phyloP scores from a whole-genome alignment of 2,797 vertebrate species.

The Rhinatrema bivittatum region DNA sequence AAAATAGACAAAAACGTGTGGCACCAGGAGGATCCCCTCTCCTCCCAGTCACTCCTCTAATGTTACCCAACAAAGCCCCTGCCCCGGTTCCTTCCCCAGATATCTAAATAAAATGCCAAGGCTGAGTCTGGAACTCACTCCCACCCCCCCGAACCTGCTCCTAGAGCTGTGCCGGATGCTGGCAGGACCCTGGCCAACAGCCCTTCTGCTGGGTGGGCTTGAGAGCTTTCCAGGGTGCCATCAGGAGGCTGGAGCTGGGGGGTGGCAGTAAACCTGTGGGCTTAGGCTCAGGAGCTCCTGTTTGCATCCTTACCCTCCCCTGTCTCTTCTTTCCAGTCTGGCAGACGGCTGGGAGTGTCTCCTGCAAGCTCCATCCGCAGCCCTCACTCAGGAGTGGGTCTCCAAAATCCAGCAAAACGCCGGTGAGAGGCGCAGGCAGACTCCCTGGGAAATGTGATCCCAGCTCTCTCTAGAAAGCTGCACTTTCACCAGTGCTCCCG shows the following conservation, averaged over 20 bases:
- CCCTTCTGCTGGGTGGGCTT: neutral
- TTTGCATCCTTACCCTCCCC: constrained; percentile 4
- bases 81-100: too few species aligned
- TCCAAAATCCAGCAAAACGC: constrained; percentile 76
- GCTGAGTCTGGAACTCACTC: too few species aligned
- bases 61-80: too few species aligned
- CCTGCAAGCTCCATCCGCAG: constrained; percentile 64
- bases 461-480: too few species aligned
- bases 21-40: too few species aligned
- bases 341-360: constrained; percentile 79
- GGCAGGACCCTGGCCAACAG: neutral
- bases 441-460: too few species aligned
- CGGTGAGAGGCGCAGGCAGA: constrained; percentile 55
- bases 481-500: neutral
- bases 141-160: too few species aligned
- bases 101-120: too few species aligned
- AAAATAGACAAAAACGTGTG: too few species aligned
- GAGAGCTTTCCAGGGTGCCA: neutral
- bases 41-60: too few species aligned
- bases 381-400: constrained; percentile 80
- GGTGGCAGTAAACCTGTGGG: neutral
- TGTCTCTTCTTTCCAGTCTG: constrained; percentile 45
- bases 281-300: neutral
- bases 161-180: too few species aligned
- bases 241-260: neutral